phyloP scores from a whole-genome alignment of 2,888 invertebrate species.

The Pegoplata infirma region DNA sequence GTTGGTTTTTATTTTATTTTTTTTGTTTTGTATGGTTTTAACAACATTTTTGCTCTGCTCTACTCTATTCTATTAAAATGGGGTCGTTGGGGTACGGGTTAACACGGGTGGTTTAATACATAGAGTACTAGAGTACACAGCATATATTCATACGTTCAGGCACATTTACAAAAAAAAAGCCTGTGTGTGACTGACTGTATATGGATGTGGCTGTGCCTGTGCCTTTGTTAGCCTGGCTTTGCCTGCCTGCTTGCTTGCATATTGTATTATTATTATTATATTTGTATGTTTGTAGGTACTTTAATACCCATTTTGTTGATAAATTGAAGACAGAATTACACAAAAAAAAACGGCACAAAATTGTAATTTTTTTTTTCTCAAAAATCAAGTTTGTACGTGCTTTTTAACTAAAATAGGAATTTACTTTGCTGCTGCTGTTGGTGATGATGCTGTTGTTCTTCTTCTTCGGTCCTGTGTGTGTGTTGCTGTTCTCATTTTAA shows the following conservation, averaged over 20 bases:
- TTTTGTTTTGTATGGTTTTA: conserved; percentile 8
- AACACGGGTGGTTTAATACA: conserved; percentile 23
- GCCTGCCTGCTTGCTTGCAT: conserved; percentile 47
- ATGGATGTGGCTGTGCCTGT: too few species aligned
- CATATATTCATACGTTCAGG: neutral
- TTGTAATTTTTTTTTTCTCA: conserved; percentile 10
- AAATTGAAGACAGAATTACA: conserved; percentile 45
- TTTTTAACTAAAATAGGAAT: conserved; percentile 38
- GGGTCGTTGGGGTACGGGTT: conserved; percentile 62
- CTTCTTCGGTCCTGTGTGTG: neutral
- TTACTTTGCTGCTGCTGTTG: conserved; percentile 17
- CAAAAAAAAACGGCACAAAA: neutral
- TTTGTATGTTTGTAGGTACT: too few species aligned
- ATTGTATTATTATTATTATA: conserved; percentile 26
- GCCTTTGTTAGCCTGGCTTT: too few species aligned
- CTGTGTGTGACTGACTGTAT: too few species aligned
- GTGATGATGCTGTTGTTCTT: neutral
- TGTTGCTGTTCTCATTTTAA: conserved; percentile 5
- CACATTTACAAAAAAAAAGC: conserved; percentile 24
- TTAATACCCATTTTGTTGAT: conserved; percentile 51
- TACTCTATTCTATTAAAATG: conserved; percentile 53
- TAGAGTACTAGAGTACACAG: neutral
- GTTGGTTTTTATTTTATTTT: neutral
- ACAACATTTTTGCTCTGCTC: conserved; percentile 33
- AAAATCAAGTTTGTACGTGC: conserved; percentile 52